Percentiles rank a stretch among this genome's conserved stretches.
phyloP scores from a whole-genome alignment of 2,888 invertebrate species.

The Dryobotodes eremita region DNA sequence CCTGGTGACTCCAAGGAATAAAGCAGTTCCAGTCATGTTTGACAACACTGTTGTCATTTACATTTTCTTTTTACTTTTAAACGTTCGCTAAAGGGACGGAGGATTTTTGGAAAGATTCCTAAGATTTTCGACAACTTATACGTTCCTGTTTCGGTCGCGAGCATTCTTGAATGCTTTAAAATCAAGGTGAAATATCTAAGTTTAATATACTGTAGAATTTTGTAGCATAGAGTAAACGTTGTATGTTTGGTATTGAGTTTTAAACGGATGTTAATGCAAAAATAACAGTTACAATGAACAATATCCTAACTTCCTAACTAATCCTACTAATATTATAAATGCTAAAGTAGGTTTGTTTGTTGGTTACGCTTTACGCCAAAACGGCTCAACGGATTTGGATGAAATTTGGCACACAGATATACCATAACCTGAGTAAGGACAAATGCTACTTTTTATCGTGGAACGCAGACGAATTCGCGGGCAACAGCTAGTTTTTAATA shows the following conservation, averaged over 20 bases:
- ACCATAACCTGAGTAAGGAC: too few relatives aligned
- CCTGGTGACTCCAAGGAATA: background rate
- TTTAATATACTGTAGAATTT: background rate
- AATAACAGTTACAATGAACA: background rate
- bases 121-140: background rate
- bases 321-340: too few relatives aligned
- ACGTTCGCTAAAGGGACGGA: background rate
- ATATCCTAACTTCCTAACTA: too few relatives aligned
- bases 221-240: background rate
- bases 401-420: too few relatives aligned
- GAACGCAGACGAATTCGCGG: too few relatives aligned
- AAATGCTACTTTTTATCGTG: too few relatives aligned
- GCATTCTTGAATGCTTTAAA: background rate
- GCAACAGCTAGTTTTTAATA: too few relatives aligned
- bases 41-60: background rate
- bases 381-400: too few relatives aligned
- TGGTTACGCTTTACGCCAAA: too few relatives aligned
- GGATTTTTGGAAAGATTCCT: slow-evolving; percentile 26
- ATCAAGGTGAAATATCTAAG: slow-evolving; percentile 11
- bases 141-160: slow-evolving; percentile 3
- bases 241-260: background rate
- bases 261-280: background rate
- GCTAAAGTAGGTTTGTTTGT: too few relatives aligned
- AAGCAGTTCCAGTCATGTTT: background rate
- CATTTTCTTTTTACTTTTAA: background rate